Evolutionary conservation across 2,888 invertebrate species (phyloP), one percentile per base, ranked within the genome.

Genomic region (Papilio gigon): DNA sequence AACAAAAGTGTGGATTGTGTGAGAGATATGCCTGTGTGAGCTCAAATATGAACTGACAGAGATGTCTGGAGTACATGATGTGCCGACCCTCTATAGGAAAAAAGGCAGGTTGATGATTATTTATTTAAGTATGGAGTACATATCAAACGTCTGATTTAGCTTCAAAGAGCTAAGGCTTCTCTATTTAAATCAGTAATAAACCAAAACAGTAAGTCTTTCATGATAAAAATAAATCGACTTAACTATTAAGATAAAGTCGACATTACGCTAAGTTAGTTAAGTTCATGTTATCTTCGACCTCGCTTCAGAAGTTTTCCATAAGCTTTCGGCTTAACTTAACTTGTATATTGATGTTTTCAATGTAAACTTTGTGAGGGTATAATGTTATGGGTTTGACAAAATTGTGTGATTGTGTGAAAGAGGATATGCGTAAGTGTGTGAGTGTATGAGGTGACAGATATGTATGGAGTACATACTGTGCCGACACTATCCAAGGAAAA

Each of bases 151-250:
- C 37, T 37, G 0, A 37, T n/a, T 37, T 14, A 37, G 37, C 37
- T 14, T 37, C 20, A 0, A 5, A 47, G 4, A 11, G 12, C 22
- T 12, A 22, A 47, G 4, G 47, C 12, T 14, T 20, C 25, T 22
- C 12, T 47, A 22, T 22, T 12, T 12, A n/a, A 4, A n/a, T 9
- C 17, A 30, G 5, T 17, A 37, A 37, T 4, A 1, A 30, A 30
- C 27, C n/a, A 1, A 17, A 30, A 56, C 53, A 27, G 8, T 27
- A 14, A n/a, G 53, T n/a, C 30, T 56, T 56, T 30, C 30, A 56
- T 30, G 30, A 56, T 56, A 53, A n/a, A 27, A 56, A 30, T 30
- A 56, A 56, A 56, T 30, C 14, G 17, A 56, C 53, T 56, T 30
- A 53, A 56, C 53, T 30, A 56, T 56, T 56, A 30, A 27, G 53